Percentiles rank a stretch among this genome's conserved stretches.
phyloP scores from a whole-genome alignment of 2,113 vertebrate species.

The Talpa occidentalis region DNA sequence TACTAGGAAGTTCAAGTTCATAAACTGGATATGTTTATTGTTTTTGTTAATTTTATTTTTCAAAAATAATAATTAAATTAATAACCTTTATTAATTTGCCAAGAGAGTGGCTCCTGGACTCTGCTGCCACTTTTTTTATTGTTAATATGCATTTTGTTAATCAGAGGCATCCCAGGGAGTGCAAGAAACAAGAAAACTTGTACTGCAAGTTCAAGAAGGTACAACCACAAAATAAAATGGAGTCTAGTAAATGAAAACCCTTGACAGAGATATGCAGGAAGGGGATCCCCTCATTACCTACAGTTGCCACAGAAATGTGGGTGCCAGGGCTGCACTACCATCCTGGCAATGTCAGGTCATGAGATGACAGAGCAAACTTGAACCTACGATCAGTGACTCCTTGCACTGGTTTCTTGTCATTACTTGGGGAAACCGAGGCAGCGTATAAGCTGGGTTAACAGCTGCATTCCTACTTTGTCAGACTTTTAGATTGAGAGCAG shows the following conservation, averaged over 20 bases:
- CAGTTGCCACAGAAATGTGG: accelerated
- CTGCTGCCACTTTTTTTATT: background rate
- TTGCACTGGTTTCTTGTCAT: background rate
- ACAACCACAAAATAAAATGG: background rate
- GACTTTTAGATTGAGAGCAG: background rate
- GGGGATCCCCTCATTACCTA: too few relatives aligned
- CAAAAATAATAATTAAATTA: background rate
- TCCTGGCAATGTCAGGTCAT: too few relatives aligned
- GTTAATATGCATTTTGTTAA: background rate
- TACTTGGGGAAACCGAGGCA: background rate
- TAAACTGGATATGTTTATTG: background rate
- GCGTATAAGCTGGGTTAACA: background rate
- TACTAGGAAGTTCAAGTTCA: constrained; percentile 20
- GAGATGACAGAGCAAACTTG: background rate
- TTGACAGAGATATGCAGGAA: background rate
- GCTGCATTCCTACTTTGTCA: background rate
- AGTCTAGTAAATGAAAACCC: too few relatives aligned
- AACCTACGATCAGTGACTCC: background rate
- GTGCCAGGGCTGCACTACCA: accelerated
- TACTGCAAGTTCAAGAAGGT: background rate
- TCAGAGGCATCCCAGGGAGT: background rate
- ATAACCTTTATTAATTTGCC: background rate
- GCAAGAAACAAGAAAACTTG: background rate
- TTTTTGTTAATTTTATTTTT: background rate
- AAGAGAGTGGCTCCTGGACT: background rate